Evolutionary conservation across 2,113 vertebrate genomes (phyloP), one percentile per base, ranked within the genome.

Genomic region (Grammomys surdaster): DNA sequence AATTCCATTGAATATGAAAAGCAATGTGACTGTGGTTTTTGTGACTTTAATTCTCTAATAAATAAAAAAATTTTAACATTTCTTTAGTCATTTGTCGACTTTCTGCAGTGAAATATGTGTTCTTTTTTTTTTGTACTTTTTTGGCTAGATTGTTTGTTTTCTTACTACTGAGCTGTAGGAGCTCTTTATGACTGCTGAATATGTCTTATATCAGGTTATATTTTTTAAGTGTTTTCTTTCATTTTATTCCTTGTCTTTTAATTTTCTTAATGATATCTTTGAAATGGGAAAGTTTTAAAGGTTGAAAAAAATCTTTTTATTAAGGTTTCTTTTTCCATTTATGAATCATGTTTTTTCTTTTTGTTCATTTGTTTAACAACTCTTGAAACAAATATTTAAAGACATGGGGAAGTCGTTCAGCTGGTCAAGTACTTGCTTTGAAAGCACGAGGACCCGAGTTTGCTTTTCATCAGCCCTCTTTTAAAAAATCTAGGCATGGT

Each of bases 221-320:
- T 65, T 97, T 77, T 72, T 26, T 19, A 87, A 76, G 56, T 80
- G 54, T 75, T 77, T 92, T 56, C 88, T 93, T 26, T 51, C 10
- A 33, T 19, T 82, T 54, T 89, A 8, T 92, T 90, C 87, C 58
- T 51, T 82, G 43, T 81, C 43, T 81, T 92, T 85, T 65, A 7
- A n/a, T 73, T 36, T 70, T 89, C 33, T 77, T 90, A 36, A 67
- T 67, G 13, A 17, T 67, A 9, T 46, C 75, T 90, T 43, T 76
- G 26, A 84, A 91, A 51, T 78, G 26, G 33, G 67, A 90, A 89
- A 31, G 1, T 40, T 48, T 73, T 95, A 31, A 80, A 77, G 90
- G 77, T 95, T 65, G 60, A 86, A 81, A 36, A 86, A 43, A 14
- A 93, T 13, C 58, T 78, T 56, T 70, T 88, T 69, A 82, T 81